These are phyloP conservation scores for Neodiprion fabricii DNA, from an alignment of 1,140 invertebrate species.

Conservation along the genomic window DNA sequence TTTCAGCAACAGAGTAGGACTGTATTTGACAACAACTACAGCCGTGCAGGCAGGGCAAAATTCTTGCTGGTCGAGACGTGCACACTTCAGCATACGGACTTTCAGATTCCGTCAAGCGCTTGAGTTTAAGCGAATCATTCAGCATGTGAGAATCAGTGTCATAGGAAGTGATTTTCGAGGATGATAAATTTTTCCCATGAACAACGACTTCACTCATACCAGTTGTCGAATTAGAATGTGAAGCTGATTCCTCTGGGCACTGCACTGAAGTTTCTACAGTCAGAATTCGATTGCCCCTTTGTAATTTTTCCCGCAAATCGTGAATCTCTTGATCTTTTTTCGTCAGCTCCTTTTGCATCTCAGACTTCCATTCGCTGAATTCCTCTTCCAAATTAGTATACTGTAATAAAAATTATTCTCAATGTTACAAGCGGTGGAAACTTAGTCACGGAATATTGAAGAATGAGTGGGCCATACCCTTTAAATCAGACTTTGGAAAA, in stretches of 20 bases:
- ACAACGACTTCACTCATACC: neutral
- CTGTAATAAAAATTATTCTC: constrained; percentile 48
- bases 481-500: too few species aligned
- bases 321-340: constrained; percentile 65
- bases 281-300: constrained; percentile 13
- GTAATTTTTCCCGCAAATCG: constrained; percentile 61
- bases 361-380: constrained; percentile 64
- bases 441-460: too few species aligned
- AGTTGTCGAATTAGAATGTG: neutral
- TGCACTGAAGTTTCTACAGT: constrained; percentile 44
- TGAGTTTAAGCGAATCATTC: neutral
- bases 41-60: constrained; percentile 13
- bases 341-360: constrained; percentile 56
- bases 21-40: constrained; percentile 33
- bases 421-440: constrained; percentile 7
- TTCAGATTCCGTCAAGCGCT: neutral
- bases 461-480: too few species aligned
- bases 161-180: neutral
- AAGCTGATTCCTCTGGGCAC: constrained; percentile 32
- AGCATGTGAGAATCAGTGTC: neutral
- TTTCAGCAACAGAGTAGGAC: constrained; percentile 23
- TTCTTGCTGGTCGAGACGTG: neutral
- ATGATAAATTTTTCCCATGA: neutral
- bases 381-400: constrained; percentile 77
- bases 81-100: neutral